Evolutionary conservation across 1,140 invertebrate species (phyloP).

Genomic region (Orius laevigatus): DNA sequence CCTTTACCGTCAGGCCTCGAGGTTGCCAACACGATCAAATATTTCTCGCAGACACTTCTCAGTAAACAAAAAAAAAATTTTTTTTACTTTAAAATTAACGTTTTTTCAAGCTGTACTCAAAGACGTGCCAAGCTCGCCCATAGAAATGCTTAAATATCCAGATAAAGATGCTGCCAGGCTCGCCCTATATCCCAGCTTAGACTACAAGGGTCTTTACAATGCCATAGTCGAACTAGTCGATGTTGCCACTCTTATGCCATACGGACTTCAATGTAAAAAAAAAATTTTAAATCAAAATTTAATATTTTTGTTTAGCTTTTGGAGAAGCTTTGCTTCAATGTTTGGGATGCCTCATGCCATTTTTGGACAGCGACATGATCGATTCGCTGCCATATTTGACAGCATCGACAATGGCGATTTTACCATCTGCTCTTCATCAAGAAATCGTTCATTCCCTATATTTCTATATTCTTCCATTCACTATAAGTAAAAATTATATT

Average conservation of each 20-base stretch:
- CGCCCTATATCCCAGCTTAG: slow-evolving; percentile 81
- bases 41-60: slow-evolving; percentile 91
- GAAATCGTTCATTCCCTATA: slow-evolving; percentile 90
- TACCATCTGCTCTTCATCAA: slow-evolving; percentile 80
- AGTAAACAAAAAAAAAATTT: slow-evolving; percentile 42
- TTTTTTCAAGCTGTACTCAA: slow-evolving; percentile 64
- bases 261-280: slow-evolving; percentile 56
- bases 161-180: slow-evolving; percentile 71
- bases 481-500: slow-evolving; percentile 58
- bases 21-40: slow-evolving; percentile 93
- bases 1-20: slow-evolving; percentile 86
- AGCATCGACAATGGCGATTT: slow-evolving; percentile 80
- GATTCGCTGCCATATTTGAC: slow-evolving; percentile 89
- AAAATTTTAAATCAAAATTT: not conserved
- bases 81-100: slow-evolving; percentile 3
- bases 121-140: slow-evolving; percentile 80
- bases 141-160: slow-evolving; percentile 74
- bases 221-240: slow-evolving; percentile 68
- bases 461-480: slow-evolving; percentile 92
- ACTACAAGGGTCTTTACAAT: slow-evolving; percentile 86
- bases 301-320: slow-evolving; percentile 61
- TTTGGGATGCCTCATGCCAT: slow-evolving; percentile 81
- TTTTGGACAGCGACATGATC: slow-evolving; percentile 88
- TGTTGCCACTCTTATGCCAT: slow-evolving; percentile 65
- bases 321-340: slow-evolving; percentile 81